Evolutionary conservation across 2,113 vertebrate genomes (phyloP), one percentile per base, ranked within the genome.

Genomic region (Ciconia stormi): DNA sequence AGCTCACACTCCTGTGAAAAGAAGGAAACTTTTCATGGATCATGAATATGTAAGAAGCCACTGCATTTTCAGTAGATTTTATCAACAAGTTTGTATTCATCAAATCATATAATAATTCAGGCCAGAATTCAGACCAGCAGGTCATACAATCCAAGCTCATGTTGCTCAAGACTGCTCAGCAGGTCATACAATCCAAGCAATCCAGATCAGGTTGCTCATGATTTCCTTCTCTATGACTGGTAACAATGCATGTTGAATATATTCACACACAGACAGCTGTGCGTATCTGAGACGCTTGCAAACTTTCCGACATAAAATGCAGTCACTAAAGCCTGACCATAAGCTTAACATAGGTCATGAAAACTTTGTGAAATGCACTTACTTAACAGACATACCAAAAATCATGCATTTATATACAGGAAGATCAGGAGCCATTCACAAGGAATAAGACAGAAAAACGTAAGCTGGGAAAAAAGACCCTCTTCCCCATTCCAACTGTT

Each of bases 11-110:
- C 29, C 61, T 3, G 6, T 15, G 69, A 78, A 76, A 79, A 59
- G 55, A 42, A 63, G 38, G n/a, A 66, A 77, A 65, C 27, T 94
- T 89, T 58, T 81, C 42, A 62, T 12, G 40, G 49, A 69, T 67
- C 40, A 52, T 0, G 0, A 90, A 61, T 18, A 61, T 0, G 0
- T 52, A 82, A 90, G 29, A 82, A 90, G 29, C 13, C 63, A 73
- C 50, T 66, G 38, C n/a, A 38, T 70, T 90, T 70, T 73, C 67
- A 81, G 46, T 8, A 76, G 20, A 29, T 77, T 92, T 93, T 83
- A 83, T 81, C 58, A 65, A 42, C 9, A 26, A 38, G 3, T 58
- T 78, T 70, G 23, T 49, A 81, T 66, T 62, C 32, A 49, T 42
- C 50, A 53, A 69, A 36, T 20, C 44, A 67, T 30, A 71, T 11